Evolutionary conservation across 1,140 invertebrate species (phyloP), one percentile per base, ranked within the genome.

Genomic region (Drosophila parabipectinata): DNA sequence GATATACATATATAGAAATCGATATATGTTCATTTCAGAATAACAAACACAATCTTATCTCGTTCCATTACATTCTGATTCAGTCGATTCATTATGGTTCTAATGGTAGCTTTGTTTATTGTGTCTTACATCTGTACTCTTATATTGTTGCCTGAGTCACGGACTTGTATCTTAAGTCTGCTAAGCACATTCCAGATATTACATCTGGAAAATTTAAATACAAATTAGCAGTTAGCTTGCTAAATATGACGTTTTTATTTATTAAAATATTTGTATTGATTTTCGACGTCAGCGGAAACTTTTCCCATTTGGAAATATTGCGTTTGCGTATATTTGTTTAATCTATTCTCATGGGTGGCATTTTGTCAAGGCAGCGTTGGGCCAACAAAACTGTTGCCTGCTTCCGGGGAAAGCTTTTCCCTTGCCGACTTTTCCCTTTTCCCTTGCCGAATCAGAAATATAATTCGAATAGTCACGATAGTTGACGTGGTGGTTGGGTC

Each of bases 61-160:
- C 4, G 37, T 80, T 74, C 63, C 64, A 79, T 79, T 75, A 79
- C 47, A 67, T 67, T 73, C 75, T 58, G 60, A 72, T 72, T 18
- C 18, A 18, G 1, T 18, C 18, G 18, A 18, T 18, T 18, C 18
- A 18, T 18, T 18, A 18, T 18, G 18, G 18, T 66, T 52, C 55
- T 39, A 21, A 56, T 47, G 52, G 39, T 72, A 37, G 21, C 21
- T 21, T 76, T 76, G 72, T 76, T 76, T 76, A 61, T 75, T 75
- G 73, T 75, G 54, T 50, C 71, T 72, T 53, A 39, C 51, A 30
- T 59, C 26, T 24, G 34, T 41, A 59, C 8, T 54, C 41, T 53
- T 47, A 26, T 14, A n/a, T 41, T 41, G 15, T 9, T 8, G 8
- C 34, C 21, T 21, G 21, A 21, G 21, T 21, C 21, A 21, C 21